A percentile compares a stretch with the other conserved stretches of the same genome.
Conservation (phyloP, 1,140 invertebrate species). For the Panagrolaimus sp. region DNA sequence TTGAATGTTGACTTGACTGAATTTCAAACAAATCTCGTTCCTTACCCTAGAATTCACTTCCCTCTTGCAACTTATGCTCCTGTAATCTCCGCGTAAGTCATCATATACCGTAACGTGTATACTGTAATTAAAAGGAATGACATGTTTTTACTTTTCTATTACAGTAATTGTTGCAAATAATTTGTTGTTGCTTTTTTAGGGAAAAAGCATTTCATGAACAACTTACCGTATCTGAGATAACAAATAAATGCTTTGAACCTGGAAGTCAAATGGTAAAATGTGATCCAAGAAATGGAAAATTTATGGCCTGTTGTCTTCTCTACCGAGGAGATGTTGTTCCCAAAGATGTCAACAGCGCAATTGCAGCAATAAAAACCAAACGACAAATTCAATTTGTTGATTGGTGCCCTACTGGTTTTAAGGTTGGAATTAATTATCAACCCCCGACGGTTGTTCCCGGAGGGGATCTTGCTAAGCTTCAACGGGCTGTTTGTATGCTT, state of each 20-base stretch:
- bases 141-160: no score
- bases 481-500: conserved; percentile 68
- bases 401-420: conserved; percentile 43
- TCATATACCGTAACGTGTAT: no score
- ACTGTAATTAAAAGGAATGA: no score
- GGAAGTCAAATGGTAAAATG: conserved; percentile 81
- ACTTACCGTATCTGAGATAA: conserved; percentile 70
- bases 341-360: conserved; percentile 62
- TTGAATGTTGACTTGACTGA: conserved; percentile 70
- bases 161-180: no score
- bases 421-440: conserved; percentile 48
- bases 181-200: no score
- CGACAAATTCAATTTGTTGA: conserved; percentile 37
- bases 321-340: conserved; percentile 72
- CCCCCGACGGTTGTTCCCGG: conserved; percentile 51
- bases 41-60: conserved; percentile 66
- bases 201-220: conserved; percentile 80
- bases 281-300: conserved; percentile 51
- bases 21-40: conserved; percentile 69
- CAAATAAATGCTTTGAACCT: conserved; percentile 79
- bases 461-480: conserved; percentile 51
- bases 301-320: conserved; percentile 64
- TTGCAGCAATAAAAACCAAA: conserved; percentile 34
- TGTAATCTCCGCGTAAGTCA: conserved; percentile 55
- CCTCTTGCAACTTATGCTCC: conserved; percentile 66